These are phyloP conservation scores for Gymnodraco acuticeps DNA, from an alignment of 2,797 vertebrate genomes.

Conservation along the genomic window DNA sequence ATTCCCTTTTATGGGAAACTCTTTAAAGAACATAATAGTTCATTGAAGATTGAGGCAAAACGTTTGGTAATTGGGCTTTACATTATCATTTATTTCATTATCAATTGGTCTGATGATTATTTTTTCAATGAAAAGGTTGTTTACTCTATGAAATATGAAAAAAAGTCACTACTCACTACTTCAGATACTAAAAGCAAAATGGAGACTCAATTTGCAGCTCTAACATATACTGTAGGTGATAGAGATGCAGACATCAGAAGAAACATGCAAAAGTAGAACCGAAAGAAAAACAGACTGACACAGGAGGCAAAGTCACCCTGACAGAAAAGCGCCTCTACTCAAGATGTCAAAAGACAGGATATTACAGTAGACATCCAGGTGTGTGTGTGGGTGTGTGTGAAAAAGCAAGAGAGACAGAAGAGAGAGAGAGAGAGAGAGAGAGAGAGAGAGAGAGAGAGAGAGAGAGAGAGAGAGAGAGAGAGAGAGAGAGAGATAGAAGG, in stretches of 20 bases:
- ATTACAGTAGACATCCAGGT: conserved; percentile 31
- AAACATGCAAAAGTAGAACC: conserved; percentile 17
- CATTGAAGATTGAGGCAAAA: not conserved
- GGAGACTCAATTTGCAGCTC: not conserved
- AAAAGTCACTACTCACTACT: not conserved
- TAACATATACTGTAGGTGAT: not conserved
- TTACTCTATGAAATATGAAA: not conserved
- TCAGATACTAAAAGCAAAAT: not conserved
- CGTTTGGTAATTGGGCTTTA: not conserved
- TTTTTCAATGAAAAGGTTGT: not conserved
- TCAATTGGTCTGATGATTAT: not conserved
- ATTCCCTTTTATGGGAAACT: not conserved
- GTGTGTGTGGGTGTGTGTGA: not conserved
- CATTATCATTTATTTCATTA: not conserved
- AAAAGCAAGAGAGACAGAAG: too few relatives aligned
- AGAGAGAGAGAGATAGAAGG: not conserved
- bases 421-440: too few relatives aligned
- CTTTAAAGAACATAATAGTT: not conserved
- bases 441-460: too few relatives aligned
- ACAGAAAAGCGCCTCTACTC: conserved; percentile 35
- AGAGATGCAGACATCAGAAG: not conserved
- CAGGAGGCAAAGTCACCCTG: not conserved
- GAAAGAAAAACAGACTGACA: conserved; percentile 13
- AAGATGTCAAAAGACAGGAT: conserved; percentile 25
- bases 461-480: too few relatives aligned